phyloP scores from a whole-genome alignment of 2,888 invertebrate genomes.

The Spodoptera littoralis region DNA sequence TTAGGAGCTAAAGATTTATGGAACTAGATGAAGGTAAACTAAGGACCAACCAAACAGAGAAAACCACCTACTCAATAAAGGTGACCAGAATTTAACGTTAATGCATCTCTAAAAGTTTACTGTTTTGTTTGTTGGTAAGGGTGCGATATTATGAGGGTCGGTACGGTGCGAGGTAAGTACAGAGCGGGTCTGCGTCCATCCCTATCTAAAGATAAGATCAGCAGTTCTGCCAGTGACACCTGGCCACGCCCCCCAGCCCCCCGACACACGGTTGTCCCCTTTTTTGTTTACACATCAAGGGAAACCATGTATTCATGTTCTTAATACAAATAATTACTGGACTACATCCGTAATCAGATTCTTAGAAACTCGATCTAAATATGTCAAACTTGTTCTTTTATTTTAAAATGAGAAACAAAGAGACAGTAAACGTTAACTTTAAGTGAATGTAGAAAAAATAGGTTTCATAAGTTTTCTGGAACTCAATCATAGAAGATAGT shows the following conservation, averaged over 20 bases:
- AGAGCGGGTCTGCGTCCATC: constrained; percentile 61
- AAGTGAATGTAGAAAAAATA: too few species aligned
- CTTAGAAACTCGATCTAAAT: too few species aligned
- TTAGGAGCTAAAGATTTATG: too few species aligned
- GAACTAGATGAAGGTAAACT: too few species aligned
- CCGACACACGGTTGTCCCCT: constrained; percentile 60
- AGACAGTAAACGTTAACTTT: too few species aligned
- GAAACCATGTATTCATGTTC: constrained; percentile 47
- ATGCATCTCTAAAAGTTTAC: constrained; percentile 17
- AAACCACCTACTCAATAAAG: neutral
- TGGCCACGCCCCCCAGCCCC: constrained; percentile 83
- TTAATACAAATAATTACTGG: constrained; percentile 47
- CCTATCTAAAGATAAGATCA: constrained; percentile 82
- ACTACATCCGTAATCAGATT: too few species aligned
- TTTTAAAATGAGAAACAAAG: too few species aligned
- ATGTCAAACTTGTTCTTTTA: too few species aligned
- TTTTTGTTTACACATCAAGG: constrained; percentile 66
- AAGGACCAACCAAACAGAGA: too few species aligned
- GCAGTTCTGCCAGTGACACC: constrained; percentile 82
- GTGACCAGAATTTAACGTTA: neutral
- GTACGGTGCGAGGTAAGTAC: constrained; percentile 3
- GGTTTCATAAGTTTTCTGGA: too few species aligned
- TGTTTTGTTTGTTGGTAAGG: constrained; percentile 30
- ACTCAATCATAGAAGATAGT: too few species aligned
- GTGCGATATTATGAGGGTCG: constrained; percentile 43